phyloP scores from a whole-genome alignment of 2,888 invertebrate genomes.

The Oscheius myriophilus region DNA sequence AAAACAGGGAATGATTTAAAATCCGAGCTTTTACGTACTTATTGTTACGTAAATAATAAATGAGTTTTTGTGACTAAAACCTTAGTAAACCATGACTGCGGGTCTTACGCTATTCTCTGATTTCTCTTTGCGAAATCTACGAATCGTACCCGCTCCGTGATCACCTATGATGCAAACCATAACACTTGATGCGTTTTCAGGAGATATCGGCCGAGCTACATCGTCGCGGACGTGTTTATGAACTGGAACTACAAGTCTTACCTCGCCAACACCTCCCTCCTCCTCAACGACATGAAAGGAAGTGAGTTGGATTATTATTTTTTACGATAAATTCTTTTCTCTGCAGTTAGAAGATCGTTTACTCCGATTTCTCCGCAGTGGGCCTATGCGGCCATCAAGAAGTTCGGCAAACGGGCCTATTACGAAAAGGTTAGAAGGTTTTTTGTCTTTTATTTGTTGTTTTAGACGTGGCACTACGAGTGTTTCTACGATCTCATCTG shows the following conservation, averaged over 20 bases:
- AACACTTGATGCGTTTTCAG: constrained; percentile 17
- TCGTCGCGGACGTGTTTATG: constrained; percentile 22
- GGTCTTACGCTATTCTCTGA: no score
- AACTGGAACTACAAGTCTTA: constrained; percentile 28
- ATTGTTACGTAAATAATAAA: no score
- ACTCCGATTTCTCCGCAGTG: constrained; percentile 28
- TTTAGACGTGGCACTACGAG: constrained; percentile 52
- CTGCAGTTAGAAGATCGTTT: constrained; percentile 12
- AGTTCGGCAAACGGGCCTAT: constrained; percentile 49
- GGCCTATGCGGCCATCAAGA: constrained; percentile 57
- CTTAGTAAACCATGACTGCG: no score
- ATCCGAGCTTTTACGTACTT: no score
- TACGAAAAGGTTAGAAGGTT: constrained; percentile 39
- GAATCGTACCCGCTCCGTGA: no score
- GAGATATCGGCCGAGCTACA: constrained; percentile 13
- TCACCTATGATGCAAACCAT: not conserved
- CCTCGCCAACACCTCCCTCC: constrained; percentile 18
- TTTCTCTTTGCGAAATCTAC: no score
- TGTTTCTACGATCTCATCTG: constrained; percentile 56
- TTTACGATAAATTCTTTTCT: not conserved
- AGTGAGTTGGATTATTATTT: not conserved
- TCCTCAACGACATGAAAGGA: constrained; percentile 39
- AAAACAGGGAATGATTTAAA: no score
- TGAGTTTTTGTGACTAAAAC: no score
- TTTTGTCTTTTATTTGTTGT: not conserved